A percentile compares a stretch with the other conserved stretches of the same genome.
These are phyloP conservation scores for Rhagoletis zephyria DNA, from an alignment of 1,140 invertebrate species.

Conservation along the genomic window DNA sequence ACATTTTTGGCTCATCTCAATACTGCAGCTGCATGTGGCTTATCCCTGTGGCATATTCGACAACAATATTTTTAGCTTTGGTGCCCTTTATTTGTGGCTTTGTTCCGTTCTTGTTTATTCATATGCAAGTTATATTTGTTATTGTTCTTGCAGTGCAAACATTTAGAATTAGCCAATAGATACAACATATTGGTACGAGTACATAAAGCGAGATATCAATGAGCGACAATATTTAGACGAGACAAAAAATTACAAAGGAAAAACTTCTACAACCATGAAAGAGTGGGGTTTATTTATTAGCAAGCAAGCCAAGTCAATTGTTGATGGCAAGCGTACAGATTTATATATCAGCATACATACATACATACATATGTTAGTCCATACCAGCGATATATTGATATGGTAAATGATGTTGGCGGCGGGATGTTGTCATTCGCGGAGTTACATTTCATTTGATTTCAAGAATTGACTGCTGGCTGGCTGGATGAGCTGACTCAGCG, in stretches of 20 bases:
- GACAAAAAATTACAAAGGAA: neutral
- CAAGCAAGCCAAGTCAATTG: no score
- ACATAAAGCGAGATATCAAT: neutral
- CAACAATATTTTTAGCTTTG: neutral
- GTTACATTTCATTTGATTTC: neutral
- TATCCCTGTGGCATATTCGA: neutral
- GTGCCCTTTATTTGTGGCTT: neutral
- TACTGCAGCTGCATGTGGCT: neutral
- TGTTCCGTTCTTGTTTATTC: neutral
- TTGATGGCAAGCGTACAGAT: no score
- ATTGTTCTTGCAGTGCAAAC: slow-evolving; percentile 15
- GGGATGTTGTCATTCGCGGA: neutral
- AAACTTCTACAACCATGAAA: no score
- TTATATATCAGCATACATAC: no score
- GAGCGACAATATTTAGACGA: neutral
- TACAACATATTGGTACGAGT: neutral
- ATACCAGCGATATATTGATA: no score
- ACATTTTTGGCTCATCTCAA: neutral
- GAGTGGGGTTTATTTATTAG: no score
- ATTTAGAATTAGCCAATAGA: slow-evolving; percentile 12
- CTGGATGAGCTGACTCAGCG: neutral
- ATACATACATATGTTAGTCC: no score
- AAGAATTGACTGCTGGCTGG: neutral
- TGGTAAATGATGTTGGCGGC: neutral
- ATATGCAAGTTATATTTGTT: neutral